Conservation (phyloP, 2,888 invertebrate species). For the Calameuta idolon region DNA sequence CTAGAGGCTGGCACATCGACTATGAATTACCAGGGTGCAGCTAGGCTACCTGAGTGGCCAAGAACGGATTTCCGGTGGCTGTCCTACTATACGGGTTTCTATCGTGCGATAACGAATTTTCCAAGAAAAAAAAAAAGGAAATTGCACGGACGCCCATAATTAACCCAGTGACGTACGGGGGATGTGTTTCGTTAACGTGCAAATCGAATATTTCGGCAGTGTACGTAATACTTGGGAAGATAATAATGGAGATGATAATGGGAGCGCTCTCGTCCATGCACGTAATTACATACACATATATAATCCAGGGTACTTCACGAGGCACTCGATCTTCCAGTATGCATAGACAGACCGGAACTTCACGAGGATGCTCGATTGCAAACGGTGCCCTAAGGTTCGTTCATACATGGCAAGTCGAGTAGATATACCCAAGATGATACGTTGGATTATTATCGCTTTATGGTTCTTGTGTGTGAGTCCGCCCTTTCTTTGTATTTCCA, state of each 20-base stretch:
- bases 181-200: neutral
- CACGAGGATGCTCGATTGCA: neutral
- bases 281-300: neutral
- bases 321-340: neutral
- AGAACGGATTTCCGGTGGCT: constrained; percentile 41
- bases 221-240: neutral
- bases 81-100: neutral
- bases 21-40: constrained; percentile 47
- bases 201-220: neutral
- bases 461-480: constrained; percentile 4
- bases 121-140: neutral
- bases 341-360: neutral
- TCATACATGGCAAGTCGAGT: neutral
- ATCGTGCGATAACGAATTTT: neutral
- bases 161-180: neutral
- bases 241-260: neutral
- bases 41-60: constrained; percentile 20
- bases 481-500: constrained; percentile 22
- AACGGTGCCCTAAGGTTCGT: neutral
- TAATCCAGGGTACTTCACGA: neutral
- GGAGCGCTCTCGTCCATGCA: neutral
- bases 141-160: neutral
- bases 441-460: constrained; percentile 20
- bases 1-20: constrained; percentile 31
- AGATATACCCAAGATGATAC: neutral